These are phyloP conservation scores for Serrognathus titanus DNA, from an alignment of 2,888 invertebrate genomes.

Conservation along the genomic window DNA sequence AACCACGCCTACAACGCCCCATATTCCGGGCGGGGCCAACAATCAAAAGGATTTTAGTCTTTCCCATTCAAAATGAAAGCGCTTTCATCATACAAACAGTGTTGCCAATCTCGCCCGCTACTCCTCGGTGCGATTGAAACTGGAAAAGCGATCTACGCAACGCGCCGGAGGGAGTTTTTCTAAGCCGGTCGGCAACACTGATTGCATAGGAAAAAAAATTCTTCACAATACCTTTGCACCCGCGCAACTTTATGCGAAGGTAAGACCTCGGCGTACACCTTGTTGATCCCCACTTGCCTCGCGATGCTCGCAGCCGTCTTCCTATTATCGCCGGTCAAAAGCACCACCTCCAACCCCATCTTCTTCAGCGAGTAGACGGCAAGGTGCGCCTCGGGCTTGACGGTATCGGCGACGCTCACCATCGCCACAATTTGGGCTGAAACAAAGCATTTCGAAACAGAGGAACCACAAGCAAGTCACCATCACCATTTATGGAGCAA, in stretches of 20 bases:
- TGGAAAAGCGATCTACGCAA: no score
- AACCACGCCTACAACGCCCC: no score
- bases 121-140: no score
- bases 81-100: no score
- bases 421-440: constrained; percentile 75
- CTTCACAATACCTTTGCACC: constrained; percentile 64
- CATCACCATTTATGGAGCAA: constrained; percentile 77
- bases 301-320: constrained; percentile 94
- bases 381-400: constrained; percentile 94
- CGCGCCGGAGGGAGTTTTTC: no score
- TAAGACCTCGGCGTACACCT: constrained; percentile 95
- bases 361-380: constrained; percentile 89
- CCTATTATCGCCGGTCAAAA: constrained; percentile 95
- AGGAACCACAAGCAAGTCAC: background rate
- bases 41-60: no score
- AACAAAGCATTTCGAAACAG: constrained; percentile 8
- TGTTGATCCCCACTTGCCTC: constrained; percentile 87
- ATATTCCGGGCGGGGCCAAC: no score
- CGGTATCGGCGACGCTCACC: constrained; percentile 90
- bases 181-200: no score
- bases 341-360: constrained; percentile 89
- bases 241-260: constrained; percentile 97
- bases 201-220: no score
- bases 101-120: no score
- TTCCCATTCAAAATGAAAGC: no score